phyloP scores from a whole-genome alignment of 2,888 invertebrate genomes.

The Leptopilina drosophilae region DNA sequence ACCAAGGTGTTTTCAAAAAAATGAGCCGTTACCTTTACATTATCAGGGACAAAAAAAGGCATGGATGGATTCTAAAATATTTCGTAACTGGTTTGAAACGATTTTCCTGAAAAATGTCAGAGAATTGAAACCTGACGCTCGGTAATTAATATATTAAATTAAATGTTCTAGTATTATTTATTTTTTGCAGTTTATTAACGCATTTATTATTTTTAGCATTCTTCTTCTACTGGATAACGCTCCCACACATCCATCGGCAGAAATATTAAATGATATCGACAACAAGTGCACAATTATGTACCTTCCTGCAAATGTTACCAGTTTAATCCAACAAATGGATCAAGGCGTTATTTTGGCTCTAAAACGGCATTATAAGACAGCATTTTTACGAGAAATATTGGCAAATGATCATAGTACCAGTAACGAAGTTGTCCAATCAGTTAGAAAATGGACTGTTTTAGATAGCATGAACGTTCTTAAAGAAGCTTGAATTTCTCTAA shows the following conservation, averaged over 20 bases:
- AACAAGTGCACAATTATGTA: background rate
- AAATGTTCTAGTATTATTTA: background rate
- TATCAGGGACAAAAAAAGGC: background rate
- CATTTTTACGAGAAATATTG: background rate
- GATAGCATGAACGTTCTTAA: background rate
- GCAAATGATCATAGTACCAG: background rate
- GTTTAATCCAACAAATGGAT: background rate
- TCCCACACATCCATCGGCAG: background rate
- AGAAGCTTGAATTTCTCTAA: background rate
- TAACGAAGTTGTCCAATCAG: background rate
- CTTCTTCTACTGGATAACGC: background rate
- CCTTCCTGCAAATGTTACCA: background rate
- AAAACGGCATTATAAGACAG: background rate
- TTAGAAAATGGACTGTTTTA: background rate
- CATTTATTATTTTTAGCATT: background rate
- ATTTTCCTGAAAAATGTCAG: too few species aligned
- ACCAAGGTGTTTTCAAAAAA: background rate
- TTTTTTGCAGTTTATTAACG: background rate
- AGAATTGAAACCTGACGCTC: too few species aligned
- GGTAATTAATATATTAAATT: too few species aligned
- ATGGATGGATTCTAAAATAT: background rate
- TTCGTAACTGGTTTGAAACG: too few species aligned
- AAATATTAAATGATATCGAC: background rate
- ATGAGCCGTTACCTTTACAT: background rate
- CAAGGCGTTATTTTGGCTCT: slow-evolving; percentile 1